Conservation (phyloP, 2,797 vertebrate genomes). For the Paedocypris micromegethes region DNA sequence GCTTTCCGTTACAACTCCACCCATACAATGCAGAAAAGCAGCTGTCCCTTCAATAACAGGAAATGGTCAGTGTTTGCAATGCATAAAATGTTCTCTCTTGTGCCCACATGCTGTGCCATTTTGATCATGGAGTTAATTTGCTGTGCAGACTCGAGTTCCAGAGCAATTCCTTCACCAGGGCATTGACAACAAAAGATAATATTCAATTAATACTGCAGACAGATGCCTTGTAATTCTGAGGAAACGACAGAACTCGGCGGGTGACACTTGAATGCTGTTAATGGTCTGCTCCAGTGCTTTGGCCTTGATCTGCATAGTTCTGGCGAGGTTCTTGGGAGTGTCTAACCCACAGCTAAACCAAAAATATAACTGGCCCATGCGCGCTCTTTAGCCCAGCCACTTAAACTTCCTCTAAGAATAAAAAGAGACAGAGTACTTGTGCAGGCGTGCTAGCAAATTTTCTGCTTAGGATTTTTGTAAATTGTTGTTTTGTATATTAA, state of each 20-base stretch:
- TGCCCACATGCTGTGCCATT: slow-evolving; percentile 54
- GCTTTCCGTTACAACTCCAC: slow-evolving; percentile 42
- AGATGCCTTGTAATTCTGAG: slow-evolving; percentile 63
- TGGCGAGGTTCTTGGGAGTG: slow-evolving; percentile 50
- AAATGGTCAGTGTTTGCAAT: slow-evolving; percentile 70
- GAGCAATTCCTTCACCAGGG: slow-evolving; percentile 51
- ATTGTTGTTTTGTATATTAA: background rate
- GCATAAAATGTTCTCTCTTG: slow-evolving; percentile 60
- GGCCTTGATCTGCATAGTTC: slow-evolving; percentile 64
- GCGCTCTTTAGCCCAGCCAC: slow-evolving; percentile 55
- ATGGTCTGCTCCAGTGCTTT: slow-evolving; percentile 58
- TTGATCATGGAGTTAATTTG: slow-evolving; percentile 47
- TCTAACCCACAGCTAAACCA: slow-evolving; percentile 60
- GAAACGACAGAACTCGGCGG: slow-evolving; percentile 55
- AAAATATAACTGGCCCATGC: slow-evolving; percentile 61
- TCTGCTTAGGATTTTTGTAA: slow-evolving; percentile 2
- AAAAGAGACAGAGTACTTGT: slow-evolving; percentile 38
- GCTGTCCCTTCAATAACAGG: slow-evolving; percentile 71
- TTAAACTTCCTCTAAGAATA: slow-evolving; percentile 60
- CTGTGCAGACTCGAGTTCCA: slow-evolving; percentile 57
- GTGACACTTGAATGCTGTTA: slow-evolving; percentile 46
- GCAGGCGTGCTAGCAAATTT: slow-evolving; percentile 4
- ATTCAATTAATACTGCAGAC: slow-evolving; percentile 62
- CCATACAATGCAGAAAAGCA: slow-evolving; percentile 61
- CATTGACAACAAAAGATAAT: slow-evolving; percentile 52